A percentile compares a stretch with the other conserved stretches of the same genome.
Conservation (phyloP, 2,113 vertebrate genomes). For the Halcyon malimbica region DNA sequence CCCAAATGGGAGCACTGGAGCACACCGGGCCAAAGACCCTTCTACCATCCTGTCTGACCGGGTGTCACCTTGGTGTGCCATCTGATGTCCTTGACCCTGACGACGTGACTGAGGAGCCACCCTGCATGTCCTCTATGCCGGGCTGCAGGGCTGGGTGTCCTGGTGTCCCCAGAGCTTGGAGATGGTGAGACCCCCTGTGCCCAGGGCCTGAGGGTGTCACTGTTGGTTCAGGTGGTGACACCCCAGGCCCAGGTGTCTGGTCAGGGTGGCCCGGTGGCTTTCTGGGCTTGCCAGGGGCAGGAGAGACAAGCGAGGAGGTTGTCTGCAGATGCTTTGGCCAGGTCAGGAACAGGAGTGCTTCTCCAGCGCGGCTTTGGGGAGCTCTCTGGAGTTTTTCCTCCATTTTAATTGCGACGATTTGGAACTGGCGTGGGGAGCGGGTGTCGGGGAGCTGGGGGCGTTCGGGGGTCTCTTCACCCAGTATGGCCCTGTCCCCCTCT, state of each 20-base stretch:
- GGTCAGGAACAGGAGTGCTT: background rate
- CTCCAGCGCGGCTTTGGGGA: background rate
- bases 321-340: background rate
- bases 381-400: background rate
- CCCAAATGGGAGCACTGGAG: background rate
- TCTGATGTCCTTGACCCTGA: background rate
- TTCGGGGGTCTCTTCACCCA: background rate
- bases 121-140: rapidly evolving
- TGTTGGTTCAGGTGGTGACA: background rate
- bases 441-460: background rate
- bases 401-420: background rate
- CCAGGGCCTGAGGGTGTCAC: rapidly evolving
- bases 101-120: background rate
- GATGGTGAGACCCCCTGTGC: rapidly evolving
- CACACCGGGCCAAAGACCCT: rapidly evolving
- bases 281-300: background rate
- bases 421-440: background rate
- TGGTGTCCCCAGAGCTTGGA: background rate
- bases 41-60: background rate
- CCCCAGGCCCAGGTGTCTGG: background rate
- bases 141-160: background rate
- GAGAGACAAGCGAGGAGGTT: background rate
- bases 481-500: background rate
- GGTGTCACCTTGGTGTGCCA: rapidly evolving
- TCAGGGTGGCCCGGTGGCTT: background rate